Evolutionary conservation across 2,113 vertebrate genomes (phyloP), one percentile per base, ranked within the genome.

Genomic region (Oryzias javanicus): DNA sequence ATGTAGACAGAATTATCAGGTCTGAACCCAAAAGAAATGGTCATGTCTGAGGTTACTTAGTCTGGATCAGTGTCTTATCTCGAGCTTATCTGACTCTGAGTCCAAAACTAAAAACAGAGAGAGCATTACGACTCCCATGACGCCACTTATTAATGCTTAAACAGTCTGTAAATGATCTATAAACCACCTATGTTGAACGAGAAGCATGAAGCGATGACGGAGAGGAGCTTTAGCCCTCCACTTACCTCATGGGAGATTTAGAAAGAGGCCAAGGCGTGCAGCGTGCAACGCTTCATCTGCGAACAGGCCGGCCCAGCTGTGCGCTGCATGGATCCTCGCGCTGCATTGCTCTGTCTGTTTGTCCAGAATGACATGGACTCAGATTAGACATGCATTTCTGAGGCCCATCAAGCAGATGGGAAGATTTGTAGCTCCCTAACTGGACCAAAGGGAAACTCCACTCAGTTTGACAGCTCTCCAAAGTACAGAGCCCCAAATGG

Each of bases 121-220:
- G 55, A 57, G 55, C 70, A 64, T 75, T 67, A 66, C 49, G 56
- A 44, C 47, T 41, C 57, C 48, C 42, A 70, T 46, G 50, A 80
- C 74, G 60, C 62, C 29, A 49, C 42, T 19, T 80, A 78, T 85
- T 84, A 82, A 85, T 50, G 53, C 59, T 89, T 82, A 72, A 79
- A 80, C 84, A 50, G 68, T 29, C 59, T 50, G 35, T 65, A 40
- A 55, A 48, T 65, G 72, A 29, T 42, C 60, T 65, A 64, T 22
- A 64, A 79, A 70, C 68, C 27, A 25, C 62, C 58, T 63, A 53
- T 60, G 55, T 3, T 66, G 64, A 64, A 54, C 63, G 58, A 72
- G 54, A 66, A 24, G 49, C 51, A 57, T 47, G 63, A 72, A 44
- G 16, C 6, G 22, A 45, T 14, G 48, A 62, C 51, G 72, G 50